Evolutionary conservation across 2,888 invertebrate genomes (phyloP).

Genomic region (Laspeyria flexula): DNA sequence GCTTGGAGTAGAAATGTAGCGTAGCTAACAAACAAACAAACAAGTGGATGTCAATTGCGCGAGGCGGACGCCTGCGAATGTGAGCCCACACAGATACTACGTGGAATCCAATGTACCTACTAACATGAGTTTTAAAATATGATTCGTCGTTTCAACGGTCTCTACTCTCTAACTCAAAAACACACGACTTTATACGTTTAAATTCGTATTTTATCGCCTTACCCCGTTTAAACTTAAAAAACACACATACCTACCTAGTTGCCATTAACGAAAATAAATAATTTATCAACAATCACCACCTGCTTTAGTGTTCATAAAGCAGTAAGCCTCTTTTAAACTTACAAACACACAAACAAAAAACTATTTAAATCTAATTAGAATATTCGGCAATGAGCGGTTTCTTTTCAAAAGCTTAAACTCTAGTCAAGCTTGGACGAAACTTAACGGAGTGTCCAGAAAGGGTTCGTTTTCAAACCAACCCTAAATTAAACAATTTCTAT

Average conservation of each 20-base stretch:
- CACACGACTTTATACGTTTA: no score
- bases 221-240: no score
- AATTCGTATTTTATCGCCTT: no score
- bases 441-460: conserved; percentile 34
- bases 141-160: not conserved
- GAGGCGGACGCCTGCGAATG: conserved; percentile 56
- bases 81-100: conserved; percentile 68
- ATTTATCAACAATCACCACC: no score
- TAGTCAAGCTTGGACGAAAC: conserved; percentile 18
- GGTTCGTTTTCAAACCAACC: conserved; percentile 17
- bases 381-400: conserved; percentile 1
- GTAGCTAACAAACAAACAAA: conserved; percentile 56
- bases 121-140: conserved; percentile 7
- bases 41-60: conserved; percentile 67
- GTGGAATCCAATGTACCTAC: conserved; percentile 48
- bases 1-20: conserved; percentile 59
- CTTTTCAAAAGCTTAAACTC: conserved; percentile 7
- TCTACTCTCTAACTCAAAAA: no score
- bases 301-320: no score
- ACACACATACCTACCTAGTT: no score
- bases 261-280: no score
- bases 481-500: conserved; percentile 17
- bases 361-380: not conserved
- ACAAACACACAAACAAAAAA: no score
- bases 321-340: no score